Base-by-base conservation (phyloP, 64 coral and sea anemone species). In the Pocillopora damicornis region DNA sequence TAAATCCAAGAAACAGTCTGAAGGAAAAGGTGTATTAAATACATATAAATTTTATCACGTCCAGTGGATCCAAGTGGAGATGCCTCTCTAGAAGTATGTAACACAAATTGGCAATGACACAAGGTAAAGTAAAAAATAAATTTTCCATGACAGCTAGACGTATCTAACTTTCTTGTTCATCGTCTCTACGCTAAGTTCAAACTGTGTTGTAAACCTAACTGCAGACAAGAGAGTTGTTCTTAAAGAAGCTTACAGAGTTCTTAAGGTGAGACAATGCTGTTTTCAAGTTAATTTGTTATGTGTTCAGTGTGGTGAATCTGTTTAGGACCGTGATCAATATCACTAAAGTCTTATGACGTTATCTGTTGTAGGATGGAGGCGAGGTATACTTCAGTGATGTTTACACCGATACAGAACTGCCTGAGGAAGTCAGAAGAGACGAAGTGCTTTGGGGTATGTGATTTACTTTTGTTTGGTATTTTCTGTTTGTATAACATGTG, bases 331-430 rank as follows among this genome's bases (percentile, higher is more conserved):
- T n/a, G n/a, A 15, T 15, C 37, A 12, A 4, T 67, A 56, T 14
- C 18, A 18, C 18, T 13, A 17, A 42, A 58, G n/a, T 14, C 5
- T 81, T 11, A 17, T 83, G 9, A 0, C 63, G 13, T 81, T 8
- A 11, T 63, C 60, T 86, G 35, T 65, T 20, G 8, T 59, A 98
- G 95, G 95, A 89, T 59, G 95, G 95, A 57, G 95, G 95, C 56
- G 95, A 98, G 59, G 67, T 98, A 68, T 98, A 94, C 82, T 98
- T 98, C 58, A 98, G 95, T 94, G 95, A 98, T 75, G 58, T 98
- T 62, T 98, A 98, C 91, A 83, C 95, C 74, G 92, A 98, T 73
- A 76, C 82, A 26, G 71, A 92, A 51, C 84, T 98, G 37, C 76
- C 92, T 37, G 86, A 94, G 38, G 81, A 98, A 37, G 88, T 91